Base-by-base conservation (phyloP, 2,797 vertebrate species). In the Pipistrellus nathusii region DNA sequence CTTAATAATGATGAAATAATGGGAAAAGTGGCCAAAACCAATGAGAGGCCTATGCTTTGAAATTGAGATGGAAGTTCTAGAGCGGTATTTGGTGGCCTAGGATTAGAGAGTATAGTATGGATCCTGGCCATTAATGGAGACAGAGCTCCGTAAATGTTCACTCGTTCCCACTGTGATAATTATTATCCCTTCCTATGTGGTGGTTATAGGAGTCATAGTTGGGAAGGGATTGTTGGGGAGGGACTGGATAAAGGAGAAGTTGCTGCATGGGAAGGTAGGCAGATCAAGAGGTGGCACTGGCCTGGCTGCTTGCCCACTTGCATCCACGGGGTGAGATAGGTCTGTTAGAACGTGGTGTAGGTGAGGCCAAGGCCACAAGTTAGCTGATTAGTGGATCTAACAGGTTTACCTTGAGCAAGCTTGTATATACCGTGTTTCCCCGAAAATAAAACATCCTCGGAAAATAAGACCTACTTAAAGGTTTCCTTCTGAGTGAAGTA, bases 1-100 rank as follows among this genome's bases (percentile, higher is more conserved):
- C 44, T 81, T 73, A 41, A 3, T 87, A 72, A 21, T 85, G 55
- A 35, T 85, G 73, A 92, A 78, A 48, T 64, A 84, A 14, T 57
- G 57, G 77, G 21, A 8, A 77, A 64, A 93, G 38, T 51, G 44
- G 17, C 38, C 14, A 21, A 72, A 73, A 64, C 10, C 10, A 3
- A 10, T 32, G 64, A 77, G 41, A 59, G 41, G 6, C 27, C 23
- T 84, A 0, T 59, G 77, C 77, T 76, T 88, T 59, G 86, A 88
- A 73, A 30, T 51, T 30, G 32, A 85, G 35, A 21, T 62, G 32
- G 27, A 55, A 75, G 59, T 48, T 59, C 20, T 15, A 27, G 55
- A 85, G 44, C 35, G 46, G 18, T 35, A 44, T 76, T 44, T 46
- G 14, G 21, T 23, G 27, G 38, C 53, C 20, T 6, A 1, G 32